Evolutionary conservation across 2,888 invertebrate species (phyloP), one percentile per base, ranked within the genome.

Genomic region (Amphiduros pacificus): DNA sequence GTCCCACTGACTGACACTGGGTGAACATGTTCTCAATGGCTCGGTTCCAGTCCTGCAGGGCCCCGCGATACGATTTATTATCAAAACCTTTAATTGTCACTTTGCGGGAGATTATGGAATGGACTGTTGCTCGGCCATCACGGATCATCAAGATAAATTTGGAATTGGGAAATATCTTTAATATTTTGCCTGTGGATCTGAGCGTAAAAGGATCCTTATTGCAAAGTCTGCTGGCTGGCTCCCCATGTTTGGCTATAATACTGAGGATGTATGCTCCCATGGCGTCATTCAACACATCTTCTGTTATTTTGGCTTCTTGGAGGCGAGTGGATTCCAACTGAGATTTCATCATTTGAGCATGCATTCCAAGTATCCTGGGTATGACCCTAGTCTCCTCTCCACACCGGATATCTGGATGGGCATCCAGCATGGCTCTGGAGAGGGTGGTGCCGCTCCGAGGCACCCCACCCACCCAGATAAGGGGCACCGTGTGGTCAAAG

Each of bases 151-250:
- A 93, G 74, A 97, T 87, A 85, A 95, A 97, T 85, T 96, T 96
- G 64, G 95, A 92, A 80, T 94, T 93, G 52, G 97, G 97, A 85
- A 97, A 98, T 94, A 97, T 95, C 84, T 97, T 93, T 74, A 97
- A 87, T 85, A 95, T 96, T 85, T 95, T 96, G 63, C 94, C 91
- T 80, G 94, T 93, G 55, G 97, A 97, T 84, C 97, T 96, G 71
- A 97, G 87, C 63, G 95, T 94, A 70, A 97, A 89, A 56, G 97
- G 97, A 85, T 98, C 97, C 85, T 98, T 98, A 87, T 97, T 98
- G 86, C 97, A 98, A 68, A 97, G 88, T 55, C 96, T 87, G 65
- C 91, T 89, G 62, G 97, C 95, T 41, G 93, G 90, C 77, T 94
- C 93, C 50, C 96, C 97, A 85, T 97, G 97, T 72, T 91, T 90